A percentile compares a stretch with the other conserved stretches of the same genome.
phyloP scores from a whole-genome alignment of 1,140 invertebrate genomes.

The Cepaea nemoralis region DNA sequence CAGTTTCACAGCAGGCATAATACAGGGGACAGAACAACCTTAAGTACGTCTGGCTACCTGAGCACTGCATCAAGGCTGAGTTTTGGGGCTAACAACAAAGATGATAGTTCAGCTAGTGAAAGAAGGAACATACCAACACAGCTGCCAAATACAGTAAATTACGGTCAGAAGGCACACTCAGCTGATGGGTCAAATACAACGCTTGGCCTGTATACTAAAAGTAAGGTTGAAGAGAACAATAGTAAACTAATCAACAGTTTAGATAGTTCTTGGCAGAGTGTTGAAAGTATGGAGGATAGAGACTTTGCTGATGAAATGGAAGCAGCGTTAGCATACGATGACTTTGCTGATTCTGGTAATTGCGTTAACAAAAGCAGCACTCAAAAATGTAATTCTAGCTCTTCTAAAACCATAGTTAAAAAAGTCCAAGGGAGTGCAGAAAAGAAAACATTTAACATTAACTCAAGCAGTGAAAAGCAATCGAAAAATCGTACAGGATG shows the following conservation, averaged over 20 bases:
- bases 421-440: not conserved
- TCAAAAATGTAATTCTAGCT: not conserved
- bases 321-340: constrained; percentile 24
- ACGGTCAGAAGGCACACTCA: not conserved
- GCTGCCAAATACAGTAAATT: not conserved
- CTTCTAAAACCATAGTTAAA: not conserved
- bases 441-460: not conserved
- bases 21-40: constrained; percentile 48
- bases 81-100: not conserved
- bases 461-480: not conserved
- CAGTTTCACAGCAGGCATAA: constrained; percentile 54
- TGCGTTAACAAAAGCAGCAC: not conserved
- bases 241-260: not conserved
- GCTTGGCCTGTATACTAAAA: not conserved
- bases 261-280: not conserved
- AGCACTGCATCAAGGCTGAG: not conserved
- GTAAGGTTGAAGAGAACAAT: not conserved
- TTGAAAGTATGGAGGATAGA: not conserved
- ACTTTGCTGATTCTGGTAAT: not conserved
- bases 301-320: constrained; percentile 37
- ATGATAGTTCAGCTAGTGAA: not conserved
- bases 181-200: not conserved
- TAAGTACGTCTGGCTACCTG: not conserved
- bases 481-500: not conserved
- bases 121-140: not conserved